These are phyloP conservation scores for Geotrupes spiniger DNA, from an alignment of 2,888 invertebrate species.

Conservation along the genomic window DNA sequence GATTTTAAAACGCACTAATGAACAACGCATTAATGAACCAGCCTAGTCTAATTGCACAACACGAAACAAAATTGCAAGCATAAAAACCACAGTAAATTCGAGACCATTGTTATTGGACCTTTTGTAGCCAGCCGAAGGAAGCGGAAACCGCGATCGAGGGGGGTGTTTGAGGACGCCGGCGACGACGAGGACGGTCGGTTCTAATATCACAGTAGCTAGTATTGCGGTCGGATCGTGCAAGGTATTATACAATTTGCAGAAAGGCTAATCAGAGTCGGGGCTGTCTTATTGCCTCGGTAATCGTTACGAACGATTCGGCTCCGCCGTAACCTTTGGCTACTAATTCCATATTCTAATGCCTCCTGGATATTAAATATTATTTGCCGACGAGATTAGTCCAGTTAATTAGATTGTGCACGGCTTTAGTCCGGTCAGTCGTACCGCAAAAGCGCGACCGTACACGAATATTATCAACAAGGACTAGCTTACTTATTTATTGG, in stretches of 20 bases:
- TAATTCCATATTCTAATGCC: constrained; percentile 7
- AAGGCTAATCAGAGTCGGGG: constrained; percentile 27
- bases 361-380: constrained; percentile 11
- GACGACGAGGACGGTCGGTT: neutral
- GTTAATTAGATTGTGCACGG: neutral
- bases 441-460: too few species aligned
- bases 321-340: constrained; percentile 9
- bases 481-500: too few species aligned
- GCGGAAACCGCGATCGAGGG: too few species aligned
- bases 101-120: too few species aligned
- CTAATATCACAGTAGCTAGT: constrained; percentile 14
- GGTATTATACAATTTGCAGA: constrained; percentile 29
- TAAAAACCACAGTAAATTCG: too few species aligned
- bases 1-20: too few species aligned
- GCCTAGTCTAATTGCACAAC: too few species aligned
- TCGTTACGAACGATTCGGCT: constrained; percentile 24
- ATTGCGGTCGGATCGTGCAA: constrained; percentile 21
- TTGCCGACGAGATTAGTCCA: constrained; percentile 8
- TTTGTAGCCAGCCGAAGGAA: too few species aligned
- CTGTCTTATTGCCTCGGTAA: constrained; percentile 27
- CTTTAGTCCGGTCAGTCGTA: neutral
- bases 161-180: too few species aligned
- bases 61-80: too few species aligned
- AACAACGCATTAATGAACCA: too few species aligned
- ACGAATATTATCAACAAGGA: too few species aligned